Evolutionary conservation across 2,888 invertebrate genomes (phyloP), one percentile per base, ranked within the genome.

Genomic region (Allolobophora icterica): DNA sequence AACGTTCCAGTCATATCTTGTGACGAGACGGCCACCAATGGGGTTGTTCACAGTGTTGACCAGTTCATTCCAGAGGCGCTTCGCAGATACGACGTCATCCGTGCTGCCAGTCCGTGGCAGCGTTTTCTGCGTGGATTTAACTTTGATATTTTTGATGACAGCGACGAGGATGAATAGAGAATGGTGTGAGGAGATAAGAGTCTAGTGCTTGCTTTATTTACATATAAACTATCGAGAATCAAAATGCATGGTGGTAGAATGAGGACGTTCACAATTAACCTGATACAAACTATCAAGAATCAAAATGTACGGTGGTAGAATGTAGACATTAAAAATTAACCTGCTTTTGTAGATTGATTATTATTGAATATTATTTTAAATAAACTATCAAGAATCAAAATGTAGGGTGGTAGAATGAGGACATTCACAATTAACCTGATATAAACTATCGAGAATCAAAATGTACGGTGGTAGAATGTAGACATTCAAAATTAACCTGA

Each of bases 21-120:
- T 40, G 97, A 97, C 94, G 95, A 94, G 30, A 96, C 97, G 94
- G 97, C 96, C 30, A 97, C 96, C 6, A 97, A 97, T 94, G 97
- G 97, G 17, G 97, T 97, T 4, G 95, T 97, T 45, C 97, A 97
- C 94, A 96, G 96, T 33, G 96, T 97, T 92, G 97, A 97, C 93
- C 96, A 96, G 4, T 96, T 97, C 40, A 94, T 97, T 89, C 96
- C 92, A 30, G 90, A 58, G 33, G 91, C 91, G 8, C n/a, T 92
- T 19, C 33, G 84, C 21, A 90, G 90, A 34, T 91, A 92, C 89
- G 83, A 35, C 33, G 5, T 40, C 38, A n/a, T 34, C n/a, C 58
- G 52, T 19, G 33, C 33, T n/a, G n/a, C n/a, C n/a, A 89, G 15
- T 40, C 90, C 33, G 34, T 52, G 38, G 58, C 33, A 38, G 52